Evolutionary conservation across 2,113 vertebrate genomes (phyloP), one percentile per base, ranked within the genome.

Genomic region (Chrysochloris asiatica): DNA sequence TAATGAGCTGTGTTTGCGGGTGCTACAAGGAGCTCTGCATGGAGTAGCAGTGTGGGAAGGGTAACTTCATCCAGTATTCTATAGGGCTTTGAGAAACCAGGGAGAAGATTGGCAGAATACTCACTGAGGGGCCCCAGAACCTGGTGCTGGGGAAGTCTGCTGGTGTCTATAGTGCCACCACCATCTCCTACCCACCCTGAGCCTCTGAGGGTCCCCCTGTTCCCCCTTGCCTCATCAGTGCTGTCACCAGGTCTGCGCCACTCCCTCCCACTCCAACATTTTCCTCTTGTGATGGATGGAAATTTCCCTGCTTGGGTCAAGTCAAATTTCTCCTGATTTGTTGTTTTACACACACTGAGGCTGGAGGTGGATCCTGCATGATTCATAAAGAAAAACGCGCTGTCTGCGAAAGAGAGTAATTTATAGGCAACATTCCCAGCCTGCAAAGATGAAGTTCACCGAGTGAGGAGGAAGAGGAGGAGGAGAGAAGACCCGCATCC

Each of bases 301-400:
- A 97, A 96, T 92, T 22, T 91, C 78, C 78, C 93, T 95, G 92
- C 54, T 48, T 78, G 47, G 95, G 63, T 94, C 93, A 94, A 92
- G 76, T 95, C 75, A 82, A 93, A 97, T 96, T 94, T 96, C 90
- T 94, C 93, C 96, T 96, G 97, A 95, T 97, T 97, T 97, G 97
- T 96, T 97, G 97, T 96, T 96, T 97, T 89, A 93, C 79, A 95
- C 96, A 75, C 93, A 59, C n/a, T 94, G 96, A 97, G 96, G 92
- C 95, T 87, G 94, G 96, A 97, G 97, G 97, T 88, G 13, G 79
- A 0, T 85, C 86, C 92, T 84, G 93, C 91, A 95, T 96, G 97
- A 97, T 97, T 97, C 97, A 96, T 90, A 97, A 96, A 97, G 96
- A 97, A 97, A 98, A 97, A 97, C 86, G 95, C 76, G 36, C 97